Evolutionary conservation across 1,140 invertebrate species (phyloP).

Genomic region (Campoletis sonorensis): DNA sequence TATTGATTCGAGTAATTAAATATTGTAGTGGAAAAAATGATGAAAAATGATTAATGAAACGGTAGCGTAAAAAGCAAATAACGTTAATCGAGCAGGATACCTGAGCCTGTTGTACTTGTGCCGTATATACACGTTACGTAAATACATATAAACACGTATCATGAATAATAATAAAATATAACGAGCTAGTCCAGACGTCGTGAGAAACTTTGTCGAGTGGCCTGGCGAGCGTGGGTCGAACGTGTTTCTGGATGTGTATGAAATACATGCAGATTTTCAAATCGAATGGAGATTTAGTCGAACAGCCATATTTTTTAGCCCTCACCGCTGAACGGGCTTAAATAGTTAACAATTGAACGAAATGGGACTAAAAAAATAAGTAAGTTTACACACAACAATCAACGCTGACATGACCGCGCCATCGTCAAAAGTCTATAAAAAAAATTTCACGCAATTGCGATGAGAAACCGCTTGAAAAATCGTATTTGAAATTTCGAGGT

Average conservation of each 20-base stretch:
- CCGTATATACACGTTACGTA: conserved; percentile 1
- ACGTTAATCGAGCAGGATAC: neutral
- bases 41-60: neutral
- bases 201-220: conserved; percentile 20
- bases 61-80: neutral
- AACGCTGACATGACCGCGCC: too few species aligned
- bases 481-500: neutral
- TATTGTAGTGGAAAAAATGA: neutral
- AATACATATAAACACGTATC: conserved; percentile 2
- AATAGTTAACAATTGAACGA: too few species aligned
- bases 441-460: too few species aligned
- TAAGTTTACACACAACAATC: too few species aligned
- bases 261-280: neutral
- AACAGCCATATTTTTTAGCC: too few species aligned
- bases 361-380: too few species aligned
- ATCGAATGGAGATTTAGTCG: too few species aligned
- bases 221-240: neutral
- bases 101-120: neutral
- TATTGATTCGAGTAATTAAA: too few species aligned
- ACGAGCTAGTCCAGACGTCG: conserved; percentile 15
- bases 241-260: neutral
- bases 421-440: too few species aligned
- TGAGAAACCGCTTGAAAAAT: too few species aligned
- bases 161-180: conserved; percentile 25
- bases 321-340: too few species aligned